A percentile compares a stretch with the other conserved stretches of the same genome.
Conservation (phyloP, 2,888 invertebrate genomes). For the Drosophila aldrichi region DNA sequence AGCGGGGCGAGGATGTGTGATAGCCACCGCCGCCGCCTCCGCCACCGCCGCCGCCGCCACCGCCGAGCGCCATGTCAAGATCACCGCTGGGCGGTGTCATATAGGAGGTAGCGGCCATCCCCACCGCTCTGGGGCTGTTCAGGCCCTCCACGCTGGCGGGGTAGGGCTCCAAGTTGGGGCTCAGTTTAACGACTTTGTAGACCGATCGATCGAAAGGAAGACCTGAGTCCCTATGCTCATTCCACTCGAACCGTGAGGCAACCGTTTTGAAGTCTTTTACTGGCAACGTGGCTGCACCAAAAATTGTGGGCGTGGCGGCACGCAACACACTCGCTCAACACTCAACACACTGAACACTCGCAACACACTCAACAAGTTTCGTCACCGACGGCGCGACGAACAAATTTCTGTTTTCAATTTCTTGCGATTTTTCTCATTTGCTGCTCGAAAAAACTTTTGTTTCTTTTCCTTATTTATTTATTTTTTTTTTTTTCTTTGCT, state of each 20-base stretch:
- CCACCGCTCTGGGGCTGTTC: slow-evolving; percentile 89
- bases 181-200: slow-evolving; percentile 86
- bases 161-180: slow-evolving; percentile 86
- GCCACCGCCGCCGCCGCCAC: slow-evolving; percentile 85
- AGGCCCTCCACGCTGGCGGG: slow-evolving; percentile 87
- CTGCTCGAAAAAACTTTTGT: slow-evolving; percentile 2
- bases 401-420: slow-evolving; percentile 12
- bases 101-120: slow-evolving; percentile 98
- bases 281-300: slow-evolving; percentile 75
- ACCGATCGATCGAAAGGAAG: slow-evolving; percentile 85
- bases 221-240: slow-evolving; percentile 85
- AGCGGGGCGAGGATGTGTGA: slow-evolving; percentile 92
- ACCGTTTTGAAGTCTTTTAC: slow-evolving; percentile 85
- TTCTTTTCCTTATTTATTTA: too few relatives aligned
- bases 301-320: slow-evolving; percentile 53
- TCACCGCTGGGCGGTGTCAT: slow-evolving; percentile 94
- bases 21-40: slow-evolving; percentile 87
- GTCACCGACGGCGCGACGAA: slow-evolving; percentile 57
- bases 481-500: slow-evolving; percentile 20
- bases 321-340: slow-evolving; percentile 21
- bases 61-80: slow-evolving; percentile 90
- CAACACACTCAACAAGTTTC: slow-evolving; percentile 60
- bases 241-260: slow-evolving; percentile 86
- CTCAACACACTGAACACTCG: slow-evolving; percentile 19
- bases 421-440: not conserved